phyloP scores from a whole-genome alignment of 2,888 invertebrate species.

The Yponomeuta plumbellus region DNA sequence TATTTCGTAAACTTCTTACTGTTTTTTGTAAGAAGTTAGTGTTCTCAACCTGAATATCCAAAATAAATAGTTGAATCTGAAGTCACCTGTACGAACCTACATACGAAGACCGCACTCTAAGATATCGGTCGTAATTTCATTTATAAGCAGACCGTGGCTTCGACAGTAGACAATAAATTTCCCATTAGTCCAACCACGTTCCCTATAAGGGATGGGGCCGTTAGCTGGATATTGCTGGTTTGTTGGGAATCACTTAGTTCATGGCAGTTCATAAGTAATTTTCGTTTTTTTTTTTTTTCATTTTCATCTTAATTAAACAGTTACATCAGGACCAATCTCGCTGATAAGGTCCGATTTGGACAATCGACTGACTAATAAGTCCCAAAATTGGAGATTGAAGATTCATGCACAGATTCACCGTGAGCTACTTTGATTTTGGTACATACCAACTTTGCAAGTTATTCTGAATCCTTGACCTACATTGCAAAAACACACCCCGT shows the following conservation, averaged over 20 bases:
- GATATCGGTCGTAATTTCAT: neutral
- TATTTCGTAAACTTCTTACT: too few relatives aligned
- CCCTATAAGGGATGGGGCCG: neutral
- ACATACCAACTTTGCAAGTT: neutral
- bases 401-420: too few relatives aligned
- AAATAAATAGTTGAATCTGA: neutral
- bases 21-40: too few relatives aligned
- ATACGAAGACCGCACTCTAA: neutral
- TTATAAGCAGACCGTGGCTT: conserved; percentile 6
- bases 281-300: neutral
- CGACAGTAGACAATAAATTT: conserved; percentile 6
- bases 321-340: neutral
- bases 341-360: too few relatives aligned
- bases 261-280: neutral
- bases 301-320: neutral
- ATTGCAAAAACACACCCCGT: neutral
- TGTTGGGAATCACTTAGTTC: neutral
- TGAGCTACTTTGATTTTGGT: too few relatives aligned
- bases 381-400: too few relatives aligned
- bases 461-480: neutral
- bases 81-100: neutral
- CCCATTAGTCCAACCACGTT: conserved; percentile 2
- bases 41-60: too few relatives aligned
- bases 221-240: conserved; percentile 6
- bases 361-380: too few relatives aligned